Percentiles rank a stretch among this genome's conserved stretches.
Evolutionary conservation across 1,140 invertebrate genomes (phyloP).

Genomic region (Drosophila melanogaster): DNA sequence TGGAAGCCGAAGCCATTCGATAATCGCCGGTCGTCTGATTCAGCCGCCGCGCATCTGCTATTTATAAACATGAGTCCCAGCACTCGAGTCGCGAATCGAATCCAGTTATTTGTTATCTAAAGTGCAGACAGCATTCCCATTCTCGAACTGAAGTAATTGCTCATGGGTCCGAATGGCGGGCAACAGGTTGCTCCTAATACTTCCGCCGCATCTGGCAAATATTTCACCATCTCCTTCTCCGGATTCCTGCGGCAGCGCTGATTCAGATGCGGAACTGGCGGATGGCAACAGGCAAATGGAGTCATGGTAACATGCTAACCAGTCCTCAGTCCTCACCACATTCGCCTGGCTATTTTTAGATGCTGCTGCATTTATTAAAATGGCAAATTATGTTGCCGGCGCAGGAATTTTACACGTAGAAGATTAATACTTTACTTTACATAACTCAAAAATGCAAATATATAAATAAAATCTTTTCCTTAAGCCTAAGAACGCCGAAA

Average conservation of each 20-base stretch:
- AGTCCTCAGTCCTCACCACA: conserved; percentile 64
- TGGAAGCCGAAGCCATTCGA: conserved; percentile 25
- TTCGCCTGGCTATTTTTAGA: conserved; percentile 74
- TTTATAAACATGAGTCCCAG: conserved; percentile 70
- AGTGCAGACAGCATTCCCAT: conserved; percentile 64
- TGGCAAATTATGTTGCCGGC: conserved; percentile 64
- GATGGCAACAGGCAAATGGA: conserved; percentile 6
- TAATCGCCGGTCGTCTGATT: conserved; percentile 55
- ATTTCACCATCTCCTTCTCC: conserved; percentile 10
- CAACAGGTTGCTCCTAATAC: conserved; percentile 67
- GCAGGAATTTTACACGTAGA: conserved; percentile 11
- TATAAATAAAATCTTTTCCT: not conserved
- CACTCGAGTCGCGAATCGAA: conserved; percentile 6
- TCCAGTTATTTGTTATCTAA: conserved; percentile 77
- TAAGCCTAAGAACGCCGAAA: not conserved
- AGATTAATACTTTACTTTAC: not conserved
- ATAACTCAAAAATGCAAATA: not conserved
- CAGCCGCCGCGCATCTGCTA: conserved; percentile 69
- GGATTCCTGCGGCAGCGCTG: conserved; percentile 28
- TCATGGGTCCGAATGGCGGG: conserved; percentile 46
- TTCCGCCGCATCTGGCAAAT: conserved; percentile 46
- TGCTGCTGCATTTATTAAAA: conserved; percentile 75
- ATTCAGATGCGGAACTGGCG: conserved; percentile 40
- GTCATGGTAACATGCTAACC: conserved; percentile 39
- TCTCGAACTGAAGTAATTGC: conserved; percentile 71